These are phyloP conservation scores for Eufriesea mexicana DNA, from an alignment of 1,140 invertebrate genomes.

Conservation along the genomic window DNA sequence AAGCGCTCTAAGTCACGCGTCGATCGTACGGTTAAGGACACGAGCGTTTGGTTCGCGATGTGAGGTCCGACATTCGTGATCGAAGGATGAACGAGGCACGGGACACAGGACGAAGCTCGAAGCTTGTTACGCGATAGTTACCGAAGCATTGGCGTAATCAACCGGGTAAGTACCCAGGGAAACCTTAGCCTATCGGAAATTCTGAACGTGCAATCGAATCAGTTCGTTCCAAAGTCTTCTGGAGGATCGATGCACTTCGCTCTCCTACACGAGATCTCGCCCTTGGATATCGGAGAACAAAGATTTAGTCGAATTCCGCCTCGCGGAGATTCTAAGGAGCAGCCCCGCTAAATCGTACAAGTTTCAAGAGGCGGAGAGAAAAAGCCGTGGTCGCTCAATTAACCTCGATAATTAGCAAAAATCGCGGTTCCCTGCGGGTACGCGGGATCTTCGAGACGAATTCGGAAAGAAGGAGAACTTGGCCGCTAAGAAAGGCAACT, in stretches of 20 bases:
- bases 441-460: background rate
- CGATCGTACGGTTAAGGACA: conserved; percentile 49
- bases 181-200: background rate
- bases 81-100: conserved; percentile 57
- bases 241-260: too few relatives aligned
- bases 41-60: conserved; percentile 68
- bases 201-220: too few relatives aligned
- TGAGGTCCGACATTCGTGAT: conserved; percentile 75
- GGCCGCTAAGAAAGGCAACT: background rate
- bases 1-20: background rate
- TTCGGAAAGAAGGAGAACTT: background rate
- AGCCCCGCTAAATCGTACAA: background rate
- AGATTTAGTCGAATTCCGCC: background rate
- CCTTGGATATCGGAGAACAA: background rate
- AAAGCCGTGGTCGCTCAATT: background rate
- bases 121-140: conserved; percentile 73
- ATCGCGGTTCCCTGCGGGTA: too few relatives aligned
- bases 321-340: background rate
- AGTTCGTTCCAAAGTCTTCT: too few relatives aligned
- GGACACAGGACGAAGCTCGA: conserved; percentile 51
- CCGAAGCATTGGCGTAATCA: conserved; percentile 68
- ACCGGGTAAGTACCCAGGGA: background rate
- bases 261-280: background rate
- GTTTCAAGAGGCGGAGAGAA: background rate
- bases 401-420: background rate